phyloP scores from a whole-genome alignment of 1,140 invertebrate species.

The Euglossa dilemma region DNA sequence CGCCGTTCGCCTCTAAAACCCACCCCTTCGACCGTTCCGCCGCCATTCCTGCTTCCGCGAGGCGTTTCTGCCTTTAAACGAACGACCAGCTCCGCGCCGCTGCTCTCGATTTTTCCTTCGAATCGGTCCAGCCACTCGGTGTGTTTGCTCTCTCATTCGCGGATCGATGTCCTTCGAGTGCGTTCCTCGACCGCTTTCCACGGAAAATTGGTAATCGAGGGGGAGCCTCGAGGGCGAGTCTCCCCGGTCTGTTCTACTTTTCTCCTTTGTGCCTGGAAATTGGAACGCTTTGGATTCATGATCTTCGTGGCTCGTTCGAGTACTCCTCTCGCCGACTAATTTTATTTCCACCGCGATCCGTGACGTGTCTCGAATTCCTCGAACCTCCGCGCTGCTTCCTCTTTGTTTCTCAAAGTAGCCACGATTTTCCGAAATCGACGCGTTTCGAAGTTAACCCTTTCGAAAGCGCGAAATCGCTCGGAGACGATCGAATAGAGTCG shows the following conservation, averaged over 20 bases:
- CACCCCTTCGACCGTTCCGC: constrained; percentile 46
- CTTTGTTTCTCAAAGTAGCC: no score
- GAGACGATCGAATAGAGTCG: no score
- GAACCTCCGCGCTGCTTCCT: not conserved
- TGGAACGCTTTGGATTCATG: not conserved
- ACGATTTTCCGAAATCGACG: not conserved
- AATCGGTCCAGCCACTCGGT: no score
- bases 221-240: not conserved
- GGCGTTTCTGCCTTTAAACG: constrained; percentile 59
- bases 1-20: constrained; percentile 74
- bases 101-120: constrained; percentile 55
- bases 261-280: not conserved
- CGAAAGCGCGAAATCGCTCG: not conserved
- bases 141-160: not conserved
- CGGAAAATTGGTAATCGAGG: constrained; percentile 7
- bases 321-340: not conserved
- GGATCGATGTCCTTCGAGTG: constrained; percentile 1
- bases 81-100: constrained; percentile 39
- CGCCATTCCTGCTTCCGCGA: constrained; percentile 45
- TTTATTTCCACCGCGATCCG: no score
- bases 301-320: not conserved
- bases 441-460: not conserved
- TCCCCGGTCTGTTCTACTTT: not conserved
- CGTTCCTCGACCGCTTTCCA: not conserved
- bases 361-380: not conserved